These are phyloP conservation scores for Brenthis hecate DNA, from an alignment of 2,888 invertebrate species.

Conservation along the genomic window DNA sequence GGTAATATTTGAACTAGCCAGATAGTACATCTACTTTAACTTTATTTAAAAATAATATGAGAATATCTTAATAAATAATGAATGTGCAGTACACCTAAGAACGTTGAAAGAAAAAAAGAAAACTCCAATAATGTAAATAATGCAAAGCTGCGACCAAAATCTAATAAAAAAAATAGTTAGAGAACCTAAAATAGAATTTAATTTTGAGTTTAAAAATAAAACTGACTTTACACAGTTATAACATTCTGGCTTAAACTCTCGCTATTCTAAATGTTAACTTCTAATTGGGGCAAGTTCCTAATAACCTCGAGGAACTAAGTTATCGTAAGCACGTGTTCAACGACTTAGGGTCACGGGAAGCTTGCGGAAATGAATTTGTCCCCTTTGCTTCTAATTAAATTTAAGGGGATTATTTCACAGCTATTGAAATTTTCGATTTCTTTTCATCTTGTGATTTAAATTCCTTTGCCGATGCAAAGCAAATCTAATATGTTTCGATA, in stretches of 20 bases:
- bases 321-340: constrained; percentile 38
- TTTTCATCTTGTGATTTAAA: constrained; percentile 7
- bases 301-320: constrained; percentile 34
- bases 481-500: too few species aligned
- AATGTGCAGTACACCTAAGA: too few species aligned
- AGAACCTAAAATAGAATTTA: not conserved
- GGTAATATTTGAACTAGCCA: too few species aligned
- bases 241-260: constrained; percentile 11
- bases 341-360: constrained; percentile 28
- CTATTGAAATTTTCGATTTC: constrained; percentile 21
- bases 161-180: too few species aligned
- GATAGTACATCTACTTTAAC: too few species aligned
- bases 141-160: too few species aligned
- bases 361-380: constrained; percentile 36
- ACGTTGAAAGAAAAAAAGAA: too few species aligned
- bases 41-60: too few species aligned
- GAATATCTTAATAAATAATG: too few species aligned
- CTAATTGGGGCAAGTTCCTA: constrained; percentile 35
- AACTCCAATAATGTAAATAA: too few species aligned
- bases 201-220: constrained; percentile 7
- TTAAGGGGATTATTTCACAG: constrained; percentile 20
- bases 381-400: constrained; percentile 32
- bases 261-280: constrained; percentile 26
- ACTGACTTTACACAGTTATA: constrained; percentile 11
- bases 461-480: not conserved